Percentiles rank a stretch among this genome's conserved stretches.
phyloP scores from a whole-genome alignment of 2,113 vertebrate species.

The Callionymus lyra region DNA sequence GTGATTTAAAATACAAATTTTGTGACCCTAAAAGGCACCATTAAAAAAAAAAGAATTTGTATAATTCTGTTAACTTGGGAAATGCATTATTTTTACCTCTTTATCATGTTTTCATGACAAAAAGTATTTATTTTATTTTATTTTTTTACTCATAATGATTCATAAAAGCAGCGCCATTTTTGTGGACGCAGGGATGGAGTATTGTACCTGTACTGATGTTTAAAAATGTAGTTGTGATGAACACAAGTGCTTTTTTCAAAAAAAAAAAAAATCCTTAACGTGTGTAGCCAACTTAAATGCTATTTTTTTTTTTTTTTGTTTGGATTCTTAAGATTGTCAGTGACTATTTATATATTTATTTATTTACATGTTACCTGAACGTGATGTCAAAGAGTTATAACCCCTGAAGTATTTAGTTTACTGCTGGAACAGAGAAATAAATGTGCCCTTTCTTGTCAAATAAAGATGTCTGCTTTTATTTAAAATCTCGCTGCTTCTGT shows the following conservation, averaged over 20 bases:
- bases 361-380: slow-evolving; percentile 48
- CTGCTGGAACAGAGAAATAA: slow-evolving; percentile 54
- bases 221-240: slow-evolving; percentile 61
- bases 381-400: slow-evolving; percentile 55
- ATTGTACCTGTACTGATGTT: slow-evolving; percentile 59
- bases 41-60: too few relatives aligned
- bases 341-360: slow-evolving; percentile 49
- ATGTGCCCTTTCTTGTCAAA: slow-evolving; percentile 63
- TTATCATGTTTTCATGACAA: too few relatives aligned
- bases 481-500: slow-evolving; percentile 24
- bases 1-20: too few relatives aligned
- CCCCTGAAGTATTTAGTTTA: slow-evolving; percentile 59
- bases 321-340: slow-evolving; percentile 35
- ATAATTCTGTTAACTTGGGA: too few relatives aligned
- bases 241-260: slow-evolving; percentile 71
- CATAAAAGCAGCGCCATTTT: slow-evolving; percentile 13
- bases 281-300: slow-evolving; percentile 56
- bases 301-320: slow-evolving; percentile 49
- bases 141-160: too few relatives aligned
- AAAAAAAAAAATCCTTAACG: slow-evolving; percentile 42
- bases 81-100: too few relatives aligned
- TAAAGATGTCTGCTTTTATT: slow-evolving; percentile 60
- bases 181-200: slow-evolving; percentile 37
- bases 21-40: too few relatives aligned
- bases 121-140: too few relatives aligned